These are phyloP conservation scores for Drosophila phalerata DNA, from an alignment of 2,888 invertebrate genomes.

Conservation along the genomic window DNA sequence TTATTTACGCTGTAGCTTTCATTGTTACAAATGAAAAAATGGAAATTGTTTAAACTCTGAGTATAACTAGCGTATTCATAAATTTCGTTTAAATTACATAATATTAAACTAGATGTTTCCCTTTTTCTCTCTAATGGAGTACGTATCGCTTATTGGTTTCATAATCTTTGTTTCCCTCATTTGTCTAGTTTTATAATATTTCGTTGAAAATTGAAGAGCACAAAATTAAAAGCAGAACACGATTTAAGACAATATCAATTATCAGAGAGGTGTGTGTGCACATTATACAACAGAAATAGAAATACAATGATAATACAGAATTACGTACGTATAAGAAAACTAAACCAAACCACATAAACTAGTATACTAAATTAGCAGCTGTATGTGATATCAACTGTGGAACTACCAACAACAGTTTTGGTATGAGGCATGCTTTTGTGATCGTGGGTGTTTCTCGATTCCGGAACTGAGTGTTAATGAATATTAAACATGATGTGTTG, in stretches of 20 bases:
- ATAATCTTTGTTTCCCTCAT: slow-evolving; percentile 60
- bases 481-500: slow-evolving; percentile 30
- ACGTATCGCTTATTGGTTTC: slow-evolving; percentile 39
- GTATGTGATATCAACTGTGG: slow-evolving; percentile 32
- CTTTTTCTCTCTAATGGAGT: slow-evolving; percentile 48
- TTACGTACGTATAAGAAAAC: slow-evolving; percentile 46
- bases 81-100: slow-evolving; percentile 80
- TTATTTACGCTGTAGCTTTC: slow-evolving; percentile 75
- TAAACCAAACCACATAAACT: slow-evolving; percentile 62
- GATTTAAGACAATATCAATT: slow-evolving; percentile 18
- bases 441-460: slow-evolving; percentile 33
- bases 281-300: slow-evolving; percentile 39
- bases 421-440: slow-evolving; percentile 31
- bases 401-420: slow-evolving; percentile 51
- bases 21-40: slow-evolving; percentile 76
- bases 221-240: slow-evolving; percentile 26
- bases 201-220: slow-evolving; percentile 19
- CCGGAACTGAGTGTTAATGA: slow-evolving; percentile 32
- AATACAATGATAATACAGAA: slow-evolving; percentile 66
- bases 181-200: slow-evolving; percentile 56
- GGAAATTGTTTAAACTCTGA: slow-evolving; percentile 62
- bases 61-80: slow-evolving; percentile 76
- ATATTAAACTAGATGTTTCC: slow-evolving; percentile 77
- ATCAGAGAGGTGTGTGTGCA: background rate
- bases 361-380: slow-evolving; percentile 63